Evolutionary conservation across 2,888 invertebrate genomes (phyloP).

Genomic region (Leptarthrus brevirostris): DNA sequence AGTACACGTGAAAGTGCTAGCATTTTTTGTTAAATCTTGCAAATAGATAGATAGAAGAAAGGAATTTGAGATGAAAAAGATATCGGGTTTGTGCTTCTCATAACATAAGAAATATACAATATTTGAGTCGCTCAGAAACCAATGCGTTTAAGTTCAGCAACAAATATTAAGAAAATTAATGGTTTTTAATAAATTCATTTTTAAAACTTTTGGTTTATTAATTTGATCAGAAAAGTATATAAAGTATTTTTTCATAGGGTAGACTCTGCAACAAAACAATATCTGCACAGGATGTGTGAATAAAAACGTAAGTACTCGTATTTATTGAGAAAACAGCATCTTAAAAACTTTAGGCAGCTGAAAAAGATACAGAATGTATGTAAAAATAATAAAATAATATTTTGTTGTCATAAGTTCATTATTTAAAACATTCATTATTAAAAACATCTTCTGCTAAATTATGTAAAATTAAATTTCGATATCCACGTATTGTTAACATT

Average conservation of each 20-base stretch:
- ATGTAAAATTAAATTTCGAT: slow-evolving; percentile 23
- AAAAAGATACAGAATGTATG: slow-evolving; percentile 13
- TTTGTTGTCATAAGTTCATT: not conserved
- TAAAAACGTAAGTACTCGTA: not conserved
- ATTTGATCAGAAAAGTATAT: not conserved
- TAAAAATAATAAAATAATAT: slow-evolving; percentile 3
- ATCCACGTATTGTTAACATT: slow-evolving; percentile 11
- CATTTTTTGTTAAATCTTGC: too few species aligned
- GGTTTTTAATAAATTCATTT: not conserved
- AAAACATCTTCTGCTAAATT: slow-evolving; percentile 22
- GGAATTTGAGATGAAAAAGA: too few species aligned
- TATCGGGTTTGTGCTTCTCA: too few species aligned
- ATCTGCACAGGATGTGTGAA: not conserved
- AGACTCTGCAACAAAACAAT: not conserved
- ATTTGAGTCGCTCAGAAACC: not conserved
- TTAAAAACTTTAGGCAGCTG: slow-evolving; percentile 17
- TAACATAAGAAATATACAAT: too few species aligned
- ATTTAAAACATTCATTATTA: slow-evolving; percentile 13
- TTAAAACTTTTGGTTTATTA: not conserved
- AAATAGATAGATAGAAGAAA: too few species aligned
- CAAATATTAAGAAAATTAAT: too few species aligned
- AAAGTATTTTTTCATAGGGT: not conserved
- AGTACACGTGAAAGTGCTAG: too few species aligned
- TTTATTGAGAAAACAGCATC: slow-evolving; percentile 4
- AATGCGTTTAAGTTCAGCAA: not conserved